Conservation (phyloP, 2,113 vertebrate genomes). For the Limnothrissa miodon region DNA sequence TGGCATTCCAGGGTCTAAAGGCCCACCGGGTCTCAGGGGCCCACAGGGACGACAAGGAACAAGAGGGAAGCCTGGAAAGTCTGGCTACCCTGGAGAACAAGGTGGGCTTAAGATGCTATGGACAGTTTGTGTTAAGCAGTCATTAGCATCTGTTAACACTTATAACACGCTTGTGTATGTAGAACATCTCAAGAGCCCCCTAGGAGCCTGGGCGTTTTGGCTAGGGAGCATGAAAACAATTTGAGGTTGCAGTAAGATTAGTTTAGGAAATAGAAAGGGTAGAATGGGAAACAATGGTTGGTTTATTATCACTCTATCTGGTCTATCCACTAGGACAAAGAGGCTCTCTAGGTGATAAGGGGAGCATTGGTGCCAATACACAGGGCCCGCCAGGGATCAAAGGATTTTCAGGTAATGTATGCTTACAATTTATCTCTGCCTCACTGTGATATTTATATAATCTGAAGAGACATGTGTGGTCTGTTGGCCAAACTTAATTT, state of each 20-base stretch:
- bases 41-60: slow-evolving; percentile 66
- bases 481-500: neutral
- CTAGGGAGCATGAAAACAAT: too few species aligned
- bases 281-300: neutral
- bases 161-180: too few species aligned
- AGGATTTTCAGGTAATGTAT: slow-evolving; percentile 67
- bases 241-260: neutral
- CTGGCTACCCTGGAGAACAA: slow-evolving; percentile 79
- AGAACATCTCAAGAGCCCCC: too few species aligned
- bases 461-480: neutral
- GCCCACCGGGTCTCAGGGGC: slow-evolving; percentile 69
- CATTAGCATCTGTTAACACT: neutral
- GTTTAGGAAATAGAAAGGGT: neutral
- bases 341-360: slow-evolving; percentile 63
- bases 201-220: too few species aligned
- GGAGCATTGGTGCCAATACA: slow-evolving; percentile 59
- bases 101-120: slow-evolving; percentile 61
- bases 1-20: slow-evolving; percentile 73
- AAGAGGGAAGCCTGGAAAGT: slow-evolving; percentile 66
- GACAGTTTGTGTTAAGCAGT: neutral
- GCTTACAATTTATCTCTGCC: neutral
- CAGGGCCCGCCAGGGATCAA: slow-evolving; percentile 66
- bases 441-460: neutral
- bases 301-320: neutral
- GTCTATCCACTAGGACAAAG: slow-evolving; percentile 54